phyloP scores from a whole-genome alignment of 2,113 vertebrate species.

The Gadus chalcogrammus region DNA sequence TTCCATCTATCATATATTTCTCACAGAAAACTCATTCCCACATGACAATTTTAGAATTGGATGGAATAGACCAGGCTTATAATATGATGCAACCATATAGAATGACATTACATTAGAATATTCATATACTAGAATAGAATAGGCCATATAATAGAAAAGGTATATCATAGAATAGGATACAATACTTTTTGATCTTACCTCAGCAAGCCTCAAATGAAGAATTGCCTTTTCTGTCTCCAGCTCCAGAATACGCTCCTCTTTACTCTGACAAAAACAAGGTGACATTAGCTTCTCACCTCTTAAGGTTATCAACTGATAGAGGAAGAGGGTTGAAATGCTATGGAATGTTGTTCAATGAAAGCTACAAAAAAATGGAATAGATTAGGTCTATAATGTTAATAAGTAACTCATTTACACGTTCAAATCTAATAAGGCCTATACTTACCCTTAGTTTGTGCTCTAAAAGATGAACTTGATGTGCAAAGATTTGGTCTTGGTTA shows the following conservation, averaged over 20 bases:
- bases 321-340: background rate
- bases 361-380: background rate
- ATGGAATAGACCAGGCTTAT: background rate
- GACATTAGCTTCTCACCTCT: background rate
- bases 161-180: background rate
- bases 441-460: constrained; percentile 72
- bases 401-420: background rate
- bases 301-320: background rate
- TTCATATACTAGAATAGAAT: background rate
- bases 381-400: background rate
- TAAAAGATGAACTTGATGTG: constrained; percentile 68
- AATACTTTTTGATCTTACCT: constrained; percentile 58
- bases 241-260: constrained; percentile 82
- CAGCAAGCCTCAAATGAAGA: constrained; percentile 79
- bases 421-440: constrained; percentile 2
- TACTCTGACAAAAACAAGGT: constrained; percentile 59
- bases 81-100: no score
- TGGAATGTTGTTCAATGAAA: background rate
- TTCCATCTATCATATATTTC: no score
- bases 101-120: background rate
- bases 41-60: no score
- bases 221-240: constrained; percentile 82
- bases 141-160: background rate
- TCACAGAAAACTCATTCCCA: no score
- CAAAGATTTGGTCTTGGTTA: constrained; percentile 70